phyloP scores from a whole-genome alignment of 2,888 invertebrate species.

The Cheilosia grossa region DNA sequence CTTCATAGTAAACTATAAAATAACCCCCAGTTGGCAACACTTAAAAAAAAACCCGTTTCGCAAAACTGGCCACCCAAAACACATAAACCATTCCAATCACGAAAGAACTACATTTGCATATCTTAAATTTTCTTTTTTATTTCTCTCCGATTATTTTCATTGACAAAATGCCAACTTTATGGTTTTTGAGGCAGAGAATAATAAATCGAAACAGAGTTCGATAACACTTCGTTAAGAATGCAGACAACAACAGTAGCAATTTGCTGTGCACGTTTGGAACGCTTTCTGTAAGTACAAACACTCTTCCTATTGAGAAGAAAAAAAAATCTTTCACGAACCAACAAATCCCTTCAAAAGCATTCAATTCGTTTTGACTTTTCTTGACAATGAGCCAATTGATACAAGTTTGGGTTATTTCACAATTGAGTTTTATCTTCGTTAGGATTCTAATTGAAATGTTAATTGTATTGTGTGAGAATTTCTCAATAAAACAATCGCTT shows the following conservation, averaged over 20 bases:
- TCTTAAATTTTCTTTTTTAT: conserved; percentile 31
- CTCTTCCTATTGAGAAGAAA: not conserved
- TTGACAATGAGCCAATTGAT: conserved; percentile 48
- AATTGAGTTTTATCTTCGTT: conserved; percentile 21
- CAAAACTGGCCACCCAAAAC: conserved; percentile 8
- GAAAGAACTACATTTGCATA: conserved; percentile 16
- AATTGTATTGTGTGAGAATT: conserved; percentile 34
- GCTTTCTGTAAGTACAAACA: not conserved
- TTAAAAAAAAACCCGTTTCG: no score
- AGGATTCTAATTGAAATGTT: conserved; percentile 51
- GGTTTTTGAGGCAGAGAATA: conserved; percentile 36
- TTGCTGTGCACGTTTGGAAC: not conserved
- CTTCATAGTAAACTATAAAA: no score
- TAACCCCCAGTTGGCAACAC: no score
- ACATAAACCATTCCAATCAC: conserved; percentile 51
- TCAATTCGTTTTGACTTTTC: not conserved
- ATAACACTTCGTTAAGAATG: conserved; percentile 32
- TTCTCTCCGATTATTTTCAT: conserved; percentile 27
- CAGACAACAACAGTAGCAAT: not conserved
- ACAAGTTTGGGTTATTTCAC: conserved; percentile 31
- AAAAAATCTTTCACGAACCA: not conserved
- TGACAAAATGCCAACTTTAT: conserved; percentile 61
- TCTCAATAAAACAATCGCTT: conserved; percentile 32
- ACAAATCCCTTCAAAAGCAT: not conserved
- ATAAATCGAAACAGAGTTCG: conserved; percentile 45